A percentile compares a stretch with the other conserved stretches of the same genome.
phyloP scores from a whole-genome alignment of 2,797 vertebrate genomes.

The Clarias platycephalus region DNA sequence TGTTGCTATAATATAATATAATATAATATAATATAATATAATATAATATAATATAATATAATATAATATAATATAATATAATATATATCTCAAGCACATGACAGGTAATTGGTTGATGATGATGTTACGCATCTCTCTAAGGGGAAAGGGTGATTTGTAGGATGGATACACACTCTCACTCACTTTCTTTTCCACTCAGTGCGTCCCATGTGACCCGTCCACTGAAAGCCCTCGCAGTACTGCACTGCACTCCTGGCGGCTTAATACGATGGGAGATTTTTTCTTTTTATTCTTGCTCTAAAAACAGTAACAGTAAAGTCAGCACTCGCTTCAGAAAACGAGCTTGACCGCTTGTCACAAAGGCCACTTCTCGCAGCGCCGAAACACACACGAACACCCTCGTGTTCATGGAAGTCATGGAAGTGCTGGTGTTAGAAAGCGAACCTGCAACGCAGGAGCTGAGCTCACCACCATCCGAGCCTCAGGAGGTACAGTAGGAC shows the following conservation, averaged over 20 bases:
- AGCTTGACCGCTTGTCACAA: background rate
- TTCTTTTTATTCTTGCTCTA: slow-evolving; percentile 38
- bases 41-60: background rate
- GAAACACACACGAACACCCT: background rate
- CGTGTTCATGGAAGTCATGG: no score
- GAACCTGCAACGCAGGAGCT: slow-evolving; percentile 23
- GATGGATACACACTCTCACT: slow-evolving; percentile 44
- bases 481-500: slow-evolving; percentile 55
- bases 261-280: slow-evolving; percentile 65
- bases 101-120: slow-evolving; percentile 56
- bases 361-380: background rate
- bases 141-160: slow-evolving; percentile 52
- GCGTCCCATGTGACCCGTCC: slow-evolving; percentile 55
- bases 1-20: background rate
- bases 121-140: slow-evolving; percentile 54
- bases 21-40: background rate
- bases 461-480: slow-evolving; percentile 29
- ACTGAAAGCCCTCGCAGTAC: slow-evolving; percentile 62
- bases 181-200: slow-evolving; percentile 45
- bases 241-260: slow-evolving; percentile 55
- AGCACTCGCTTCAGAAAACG: background rate
- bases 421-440: slow-evolving; percentile 10
- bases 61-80: background rate
- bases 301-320: slow-evolving; percentile 11
- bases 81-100: background rate